Base-by-base conservation (phyloP, 1,140 invertebrate species). In the Atta texana region DNA sequence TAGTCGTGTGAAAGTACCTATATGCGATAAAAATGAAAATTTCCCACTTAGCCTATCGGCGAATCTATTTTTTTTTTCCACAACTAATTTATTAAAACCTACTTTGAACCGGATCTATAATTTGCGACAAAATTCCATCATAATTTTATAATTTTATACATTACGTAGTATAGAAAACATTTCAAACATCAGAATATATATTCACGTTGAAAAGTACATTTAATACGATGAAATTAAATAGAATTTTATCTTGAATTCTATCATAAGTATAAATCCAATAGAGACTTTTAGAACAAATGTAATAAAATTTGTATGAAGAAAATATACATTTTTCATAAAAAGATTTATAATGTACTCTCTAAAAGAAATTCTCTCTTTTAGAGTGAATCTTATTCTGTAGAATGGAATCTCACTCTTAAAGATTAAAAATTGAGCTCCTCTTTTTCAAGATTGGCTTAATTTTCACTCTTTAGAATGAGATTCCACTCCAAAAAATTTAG, bases 11-110 rank as follows among this genome's bases (percentile, higher is more conserved):
- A 53, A 74, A 44, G 69, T 44, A 31, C 6, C 31, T 34, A 34
- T 14, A 44, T 14, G 68, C 68, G 5, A 82, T 72, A 49, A 74
- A 82, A 49, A 74, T 44, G 18, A 44, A 28, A 74, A 49, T 59
- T 44, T 74, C 14, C 18, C 31, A 24, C 34, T 39, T 61, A 76
- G 21, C 55, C n/a, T 76, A 76, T 76, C 53, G 53, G 18, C 21
- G 21, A 76, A 61, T 44, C 16, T 59, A 12, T 66, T 76, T 44
- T 44, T 39, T 44, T 61, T 44, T 16, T 31, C 28, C 34, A 14
- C 57, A 31, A 57, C 18, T 5, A 34, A 57, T 63, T 44, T 61
- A 10, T 76, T 59, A 24, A 34, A 59, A 16, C 3, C n/a, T 16
- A 21, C 8, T n/a, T 44, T 44, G 49, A 34, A 71, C 44, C n/a